phyloP scores from a whole-genome alignment of 2,113 vertebrate species.

The Nothobranchius furzeri region DNA sequence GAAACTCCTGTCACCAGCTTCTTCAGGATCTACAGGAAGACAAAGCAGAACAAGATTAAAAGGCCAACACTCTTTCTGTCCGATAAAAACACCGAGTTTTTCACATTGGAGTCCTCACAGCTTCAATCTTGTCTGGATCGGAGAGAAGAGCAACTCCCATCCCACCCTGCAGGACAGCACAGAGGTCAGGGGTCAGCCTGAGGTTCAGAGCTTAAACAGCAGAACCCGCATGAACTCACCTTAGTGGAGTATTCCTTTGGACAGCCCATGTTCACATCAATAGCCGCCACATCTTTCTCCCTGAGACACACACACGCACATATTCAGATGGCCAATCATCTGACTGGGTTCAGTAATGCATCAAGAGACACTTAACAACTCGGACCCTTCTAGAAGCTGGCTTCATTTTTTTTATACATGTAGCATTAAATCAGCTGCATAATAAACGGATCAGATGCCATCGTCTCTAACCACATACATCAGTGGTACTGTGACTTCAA shows the following conservation, averaged over 20 bases:
- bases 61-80: neutral
- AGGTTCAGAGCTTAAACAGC: constrained; percentile 10
- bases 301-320: constrained; percentile 63
- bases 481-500: too few species aligned
- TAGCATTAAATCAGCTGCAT: too few species aligned
- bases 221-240: constrained; percentile 70
- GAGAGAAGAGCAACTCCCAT: constrained; percentile 98
- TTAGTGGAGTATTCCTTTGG: constrained; percentile 99
- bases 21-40: constrained; percentile 82
- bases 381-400: too few species aligned
- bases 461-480: too few species aligned
- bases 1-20: constrained; percentile 87
- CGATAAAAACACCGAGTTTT: neutral
- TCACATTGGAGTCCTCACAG: constrained; percentile 76
- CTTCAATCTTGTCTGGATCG: constrained; percentile 92
- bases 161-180: constrained; percentile 84
- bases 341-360: neutral
- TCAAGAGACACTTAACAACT: neutral
- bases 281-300: constrained; percentile 91
- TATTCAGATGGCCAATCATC: too few species aligned
- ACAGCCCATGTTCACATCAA: constrained; percentile 98
- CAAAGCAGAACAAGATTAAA: neutral
- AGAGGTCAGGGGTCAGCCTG: constrained; percentile 24
- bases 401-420: too few species aligned
- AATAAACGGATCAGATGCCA: too few species aligned